phyloP scores from a whole-genome alignment of 2,113 vertebrate species.

The Dromaius novaehollandiae region DNA sequence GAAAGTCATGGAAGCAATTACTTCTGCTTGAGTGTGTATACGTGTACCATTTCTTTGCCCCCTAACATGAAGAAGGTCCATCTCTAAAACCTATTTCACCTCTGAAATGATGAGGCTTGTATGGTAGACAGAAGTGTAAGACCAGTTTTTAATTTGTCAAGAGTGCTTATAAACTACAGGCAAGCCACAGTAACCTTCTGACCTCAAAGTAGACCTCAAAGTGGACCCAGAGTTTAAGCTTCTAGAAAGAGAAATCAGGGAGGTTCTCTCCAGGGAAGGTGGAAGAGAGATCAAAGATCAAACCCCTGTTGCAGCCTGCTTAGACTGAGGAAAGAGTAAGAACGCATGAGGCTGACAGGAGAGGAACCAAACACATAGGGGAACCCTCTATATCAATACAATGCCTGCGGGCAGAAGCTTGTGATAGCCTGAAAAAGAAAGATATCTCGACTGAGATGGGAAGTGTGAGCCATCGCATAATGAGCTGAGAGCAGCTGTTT shows the following conservation, averaged over 20 bases:
- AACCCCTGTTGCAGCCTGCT: not conserved
- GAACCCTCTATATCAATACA: no score
- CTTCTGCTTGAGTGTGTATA: no score
- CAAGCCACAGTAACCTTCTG: not conserved
- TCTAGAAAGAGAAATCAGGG: not conserved
- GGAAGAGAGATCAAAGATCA: not conserved
- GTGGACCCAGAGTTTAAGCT: not conserved
- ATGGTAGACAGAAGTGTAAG: no score
- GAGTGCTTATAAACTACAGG: not conserved
- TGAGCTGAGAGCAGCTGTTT: not conserved
- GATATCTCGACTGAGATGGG: slow-evolving; percentile 18
- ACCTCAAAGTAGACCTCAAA: not conserved
- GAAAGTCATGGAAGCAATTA: no score
- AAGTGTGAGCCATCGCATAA: not conserved
- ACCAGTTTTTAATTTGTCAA: no score
- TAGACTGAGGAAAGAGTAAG: not conserved
- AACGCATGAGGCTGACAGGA: not conserved
- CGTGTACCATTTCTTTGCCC: no score
- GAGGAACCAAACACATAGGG: not conserved
- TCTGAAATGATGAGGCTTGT: no score
- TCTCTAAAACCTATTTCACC: no score
- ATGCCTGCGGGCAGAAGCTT: slow-evolving; percentile 8
- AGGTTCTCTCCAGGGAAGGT: not conserved
- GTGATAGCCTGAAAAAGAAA: not conserved
- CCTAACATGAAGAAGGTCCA: no score